Evolutionary conservation across 2,888 invertebrate genomes (phyloP), one percentile per base, ranked within the genome.

Genomic region (Drosophila yooni): DNA sequence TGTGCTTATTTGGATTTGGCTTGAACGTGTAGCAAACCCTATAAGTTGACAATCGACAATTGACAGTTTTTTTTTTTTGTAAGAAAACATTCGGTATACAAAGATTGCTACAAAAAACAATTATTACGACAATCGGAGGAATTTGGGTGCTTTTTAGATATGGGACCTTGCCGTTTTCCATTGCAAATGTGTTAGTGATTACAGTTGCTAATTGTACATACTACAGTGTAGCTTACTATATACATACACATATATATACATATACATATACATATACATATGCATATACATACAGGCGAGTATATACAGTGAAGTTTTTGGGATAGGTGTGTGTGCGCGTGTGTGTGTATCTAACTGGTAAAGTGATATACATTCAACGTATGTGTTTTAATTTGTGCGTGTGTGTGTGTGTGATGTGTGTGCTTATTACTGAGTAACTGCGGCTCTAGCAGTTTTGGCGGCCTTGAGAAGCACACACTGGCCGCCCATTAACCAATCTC

Each of bases 11-110:
- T 91, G 91, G 89, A 92, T 92, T 91, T 91, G 92, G 91, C 89
- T 91, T 92, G 80, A 92, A 82, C 78, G 92, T 91, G 91, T 92
- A 92, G 90, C 92, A 91, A 91, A 92, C 91, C 92, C 92, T 92
- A 91, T 78, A 91, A 91, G 68, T 87, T 75, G 68, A 72, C 74
- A 85, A 72, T 58, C 31, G 72, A 65, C 65, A 73, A 52, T 65
- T 36, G 64, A 48, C 46, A 63, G 3, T 36, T 46, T 21, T 31
- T 13, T 31, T 60, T 51, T 25, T 11, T n/a, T 46, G 6, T 15
- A 2, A 63, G 34, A 36, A 46, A 53, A 21, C 36, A 67, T 52
- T 52, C 13, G 33, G 43, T 62, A 53, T 38, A 29, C n/a, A 67
- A 29, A 46, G n/a, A 18, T 50, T 43, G 50, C 64, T 63, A 56